phyloP scores from a whole-genome alignment of 1,140 invertebrate species.

The Apis dorsata region DNA sequence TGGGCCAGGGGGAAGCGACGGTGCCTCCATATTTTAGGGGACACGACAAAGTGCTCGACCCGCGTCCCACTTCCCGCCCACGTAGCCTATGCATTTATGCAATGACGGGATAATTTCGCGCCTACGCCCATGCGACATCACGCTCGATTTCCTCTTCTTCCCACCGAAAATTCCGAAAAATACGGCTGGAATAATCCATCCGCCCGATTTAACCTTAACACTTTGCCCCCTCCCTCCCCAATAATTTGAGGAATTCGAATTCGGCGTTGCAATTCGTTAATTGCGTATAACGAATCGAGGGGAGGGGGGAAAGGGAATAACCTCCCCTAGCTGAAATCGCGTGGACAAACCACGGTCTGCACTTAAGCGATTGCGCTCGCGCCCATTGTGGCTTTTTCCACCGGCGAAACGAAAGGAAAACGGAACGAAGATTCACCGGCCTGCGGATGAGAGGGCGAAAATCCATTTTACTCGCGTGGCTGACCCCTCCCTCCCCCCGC shows the following conservation, averaged over 20 bases:
- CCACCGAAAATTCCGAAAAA: too few relatives aligned
- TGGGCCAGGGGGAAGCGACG: slow-evolving; percentile 63
- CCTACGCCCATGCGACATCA: slow-evolving; percentile 64
- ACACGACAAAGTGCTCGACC: slow-evolving; percentile 70
- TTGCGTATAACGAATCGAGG: not conserved
- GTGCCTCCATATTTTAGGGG: slow-evolving; percentile 70
- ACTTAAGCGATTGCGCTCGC: slow-evolving; percentile 69
- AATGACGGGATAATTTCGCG: slow-evolving; percentile 72
- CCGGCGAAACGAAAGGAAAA: too few relatives aligned
- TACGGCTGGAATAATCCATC: too few relatives aligned
- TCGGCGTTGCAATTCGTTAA: too few relatives aligned
- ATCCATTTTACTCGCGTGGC: slow-evolving; percentile 53
- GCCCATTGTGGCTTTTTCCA: slow-evolving; percentile 63
- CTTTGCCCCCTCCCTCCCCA: too few relatives aligned
- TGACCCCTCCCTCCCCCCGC: slow-evolving; percentile 11
- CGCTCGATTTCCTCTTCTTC: slow-evolving; percentile 11
- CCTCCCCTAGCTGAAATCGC: slow-evolving; percentile 34
- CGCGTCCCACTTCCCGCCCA: slow-evolving; percentile 49
- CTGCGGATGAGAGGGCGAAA: slow-evolving; percentile 32
- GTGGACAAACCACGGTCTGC: slow-evolving; percentile 62
- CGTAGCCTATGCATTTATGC: slow-evolving; percentile 71
- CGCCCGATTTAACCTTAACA: too few relatives aligned
- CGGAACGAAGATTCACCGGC: slow-evolving; percentile 55
- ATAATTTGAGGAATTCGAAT: too few relatives aligned
- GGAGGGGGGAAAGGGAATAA: too few relatives aligned